A percentile compares a stretch with the other conserved stretches of the same genome.
Evolutionary conservation across 2,797 vertebrate species (phyloP).

Genomic region (Gymnoscopelus braueri): DNA sequence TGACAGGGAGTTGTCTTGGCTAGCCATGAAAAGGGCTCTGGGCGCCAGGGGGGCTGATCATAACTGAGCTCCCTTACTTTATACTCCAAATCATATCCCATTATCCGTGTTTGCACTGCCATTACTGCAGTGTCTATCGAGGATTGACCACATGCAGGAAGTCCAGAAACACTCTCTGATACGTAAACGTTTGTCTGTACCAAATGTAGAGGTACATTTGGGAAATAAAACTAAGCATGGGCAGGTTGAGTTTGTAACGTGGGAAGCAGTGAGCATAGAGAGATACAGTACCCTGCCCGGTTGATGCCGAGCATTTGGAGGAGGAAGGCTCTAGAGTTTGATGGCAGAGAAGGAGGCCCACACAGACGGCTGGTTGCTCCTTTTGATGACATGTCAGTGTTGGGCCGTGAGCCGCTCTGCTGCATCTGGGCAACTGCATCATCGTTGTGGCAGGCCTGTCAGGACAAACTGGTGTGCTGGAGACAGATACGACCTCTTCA

Average conservation of each 20-base stretch:
- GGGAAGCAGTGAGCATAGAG: slow-evolving; percentile 31
- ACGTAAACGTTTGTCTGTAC: neutral
- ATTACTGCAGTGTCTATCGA: slow-evolving; percentile 26
- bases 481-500: slow-evolving; percentile 82
- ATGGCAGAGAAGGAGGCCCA: slow-evolving; percentile 85
- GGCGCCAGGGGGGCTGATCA: slow-evolving; percentile 37
- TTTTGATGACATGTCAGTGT: slow-evolving; percentile 87
- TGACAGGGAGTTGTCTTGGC: slow-evolving; percentile 43
- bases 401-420: slow-evolving; percentile 90
- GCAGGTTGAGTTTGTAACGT: slow-evolving; percentile 20
- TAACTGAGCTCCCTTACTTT: slow-evolving; percentile 36
- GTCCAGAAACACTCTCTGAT: slow-evolving; percentile 28
- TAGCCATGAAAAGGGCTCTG: slow-evolving; percentile 31
- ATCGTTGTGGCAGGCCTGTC: slow-evolving; percentile 94
- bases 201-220: slow-evolving; percentile 24
- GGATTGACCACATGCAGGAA: slow-evolving; percentile 36
- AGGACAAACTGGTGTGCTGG: slow-evolving; percentile 86
- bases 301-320: slow-evolving; percentile 45
- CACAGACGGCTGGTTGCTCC: slow-evolving; percentile 90
- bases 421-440: slow-evolving; percentile 86
- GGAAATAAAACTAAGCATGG: slow-evolving; percentile 24
- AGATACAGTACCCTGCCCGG: slow-evolving; percentile 28
- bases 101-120: slow-evolving; percentile 43
- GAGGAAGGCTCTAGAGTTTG: slow-evolving; percentile 76
- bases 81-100: slow-evolving; percentile 49